Evolutionary conservation across 2,888 invertebrate species (phyloP), one percentile per base, ranked within the genome.

Genomic region (Papilio demoleus): DNA sequence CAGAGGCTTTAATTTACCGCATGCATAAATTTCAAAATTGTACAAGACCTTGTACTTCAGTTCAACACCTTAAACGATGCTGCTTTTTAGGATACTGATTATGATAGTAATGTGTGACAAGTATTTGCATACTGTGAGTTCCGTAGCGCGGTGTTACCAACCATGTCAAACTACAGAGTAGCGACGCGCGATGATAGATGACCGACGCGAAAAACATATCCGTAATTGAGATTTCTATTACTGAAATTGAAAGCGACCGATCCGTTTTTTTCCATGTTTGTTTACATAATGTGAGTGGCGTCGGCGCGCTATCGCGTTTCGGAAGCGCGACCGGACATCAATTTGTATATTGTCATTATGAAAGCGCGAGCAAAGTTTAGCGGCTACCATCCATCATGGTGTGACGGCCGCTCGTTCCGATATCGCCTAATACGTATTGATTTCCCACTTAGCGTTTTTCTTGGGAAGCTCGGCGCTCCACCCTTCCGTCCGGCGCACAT

Each of bases 281-380:
- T 91, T 88, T 90, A 87, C 86, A 88, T 90, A 90, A 90, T 89
- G 87, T 89, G 85, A 92, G 90, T 91, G 90, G 88, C 79, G 85
- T 78, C 81, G 78, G 81, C 77, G 77, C 78, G 84, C 86, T 89
- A 92, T 90, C 91, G 87, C 86, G 82, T 92, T 90, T 89, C 91
- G 89, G 81, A 89, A 88, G 87, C 86, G 83, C 80, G 82, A 81
- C 83, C 87, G 89, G 90, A 87, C 88, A 87, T 90, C 91, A 92
- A 92, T 92, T 92, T 92, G 92, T 92, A 90, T 92, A 92, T 92
- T 92, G 92, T 92, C 92, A 92, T 92, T 91, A 91, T 92, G 88
- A 89, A 86, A 92, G 84, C 81, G 85, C 83, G 38, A 63, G 89
- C 88, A 86, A 90, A 90, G 88, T 90, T 90, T 84, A 86, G 90